Evolutionary conservation across 2,113 vertebrate genomes (phyloP).

Genomic region (Microcebus lehilahytsara): DNA sequence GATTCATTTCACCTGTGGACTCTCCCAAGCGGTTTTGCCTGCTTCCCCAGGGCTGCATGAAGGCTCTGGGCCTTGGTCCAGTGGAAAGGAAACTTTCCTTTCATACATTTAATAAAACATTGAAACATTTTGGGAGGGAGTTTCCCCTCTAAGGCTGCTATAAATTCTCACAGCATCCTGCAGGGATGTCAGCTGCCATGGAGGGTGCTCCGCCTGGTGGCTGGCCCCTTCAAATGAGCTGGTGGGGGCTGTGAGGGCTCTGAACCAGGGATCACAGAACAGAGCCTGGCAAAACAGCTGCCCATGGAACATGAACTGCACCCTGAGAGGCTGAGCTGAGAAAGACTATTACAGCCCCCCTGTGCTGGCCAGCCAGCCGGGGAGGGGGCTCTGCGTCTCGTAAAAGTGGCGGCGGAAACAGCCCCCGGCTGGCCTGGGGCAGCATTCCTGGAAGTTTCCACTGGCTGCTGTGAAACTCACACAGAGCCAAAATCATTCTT

Average conservation of each 20-base stretch:
- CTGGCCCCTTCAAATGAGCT: neutral
- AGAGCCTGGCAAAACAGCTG: neutral
- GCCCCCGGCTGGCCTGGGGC: slow-evolving; percentile 53
- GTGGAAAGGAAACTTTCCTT: slow-evolving; percentile 13
- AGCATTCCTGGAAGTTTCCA: slow-evolving; percentile 73
- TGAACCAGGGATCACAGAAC: neutral
- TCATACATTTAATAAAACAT: neutral
- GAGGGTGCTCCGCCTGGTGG: neutral
- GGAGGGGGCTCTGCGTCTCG: neutral
- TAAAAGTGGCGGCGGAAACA: slow-evolving; percentile 48
- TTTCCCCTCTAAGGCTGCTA: neutral
- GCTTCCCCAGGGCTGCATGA: neutral
- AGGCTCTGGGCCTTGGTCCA: neutral
- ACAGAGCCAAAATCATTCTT: neutral
- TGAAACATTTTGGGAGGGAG: slow-evolving; percentile 25
- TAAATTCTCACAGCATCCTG: neutral
- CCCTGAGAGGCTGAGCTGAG: neutral
- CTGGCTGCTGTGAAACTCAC: slow-evolving; percentile 44
- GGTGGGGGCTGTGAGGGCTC: neutral
- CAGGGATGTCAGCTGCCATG: neutral
- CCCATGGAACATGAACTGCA: neutral
- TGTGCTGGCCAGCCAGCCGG: neutral
- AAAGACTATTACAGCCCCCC: neutral
- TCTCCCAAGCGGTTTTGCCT: neutral
- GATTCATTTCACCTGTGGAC: neutral